Evolutionary conservation across 2,113 vertebrate genomes (phyloP).

Genomic region (Oryzias woworae): DNA sequence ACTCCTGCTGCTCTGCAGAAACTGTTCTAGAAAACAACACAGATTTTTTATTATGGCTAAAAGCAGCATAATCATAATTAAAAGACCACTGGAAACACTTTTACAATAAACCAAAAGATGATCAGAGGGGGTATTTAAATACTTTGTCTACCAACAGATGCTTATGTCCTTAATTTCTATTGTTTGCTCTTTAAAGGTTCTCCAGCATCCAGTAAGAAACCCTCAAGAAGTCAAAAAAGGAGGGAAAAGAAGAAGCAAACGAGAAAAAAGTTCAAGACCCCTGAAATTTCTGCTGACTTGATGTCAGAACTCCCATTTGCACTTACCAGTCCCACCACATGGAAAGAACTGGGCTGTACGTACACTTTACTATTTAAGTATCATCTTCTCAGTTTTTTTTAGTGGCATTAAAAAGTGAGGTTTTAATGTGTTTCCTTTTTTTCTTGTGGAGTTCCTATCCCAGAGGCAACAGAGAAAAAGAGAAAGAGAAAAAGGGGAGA

Average conservation of each 20-base stretch:
- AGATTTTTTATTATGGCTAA: no score
- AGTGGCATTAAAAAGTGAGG: rapidly evolving
- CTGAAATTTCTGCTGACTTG: slow-evolving; percentile 40
- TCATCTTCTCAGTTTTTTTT: no score
- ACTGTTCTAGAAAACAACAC: no score
- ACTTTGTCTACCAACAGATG: no score
- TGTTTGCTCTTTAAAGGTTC: slow-evolving; percentile 7
- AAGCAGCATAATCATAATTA: no score
- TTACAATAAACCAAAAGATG: no score
- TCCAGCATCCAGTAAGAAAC: slow-evolving; percentile 47
- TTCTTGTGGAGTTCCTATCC: slow-evolving; percentile 67
- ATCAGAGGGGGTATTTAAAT: no score
- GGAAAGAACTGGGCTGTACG: slow-evolving; percentile 75
- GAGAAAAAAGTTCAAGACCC: slow-evolving; percentile 40
- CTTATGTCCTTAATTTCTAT: not conserved
- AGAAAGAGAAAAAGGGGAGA: slow-evolving; percentile 79
- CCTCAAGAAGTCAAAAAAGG: slow-evolving; percentile 49
- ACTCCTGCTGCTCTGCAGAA: no score
- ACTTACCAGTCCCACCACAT: slow-evolving; percentile 76
- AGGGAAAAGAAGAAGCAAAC: slow-evolving; percentile 46
- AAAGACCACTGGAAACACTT: no score
- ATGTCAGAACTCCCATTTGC: slow-evolving; percentile 85
- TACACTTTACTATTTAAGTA: not conserved
- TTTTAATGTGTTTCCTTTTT: not conserved
- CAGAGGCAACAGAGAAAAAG: slow-evolving; percentile 72